Conservation (phyloP, 2,888 invertebrate genomes). For the Cepaea hortensis region DNA sequence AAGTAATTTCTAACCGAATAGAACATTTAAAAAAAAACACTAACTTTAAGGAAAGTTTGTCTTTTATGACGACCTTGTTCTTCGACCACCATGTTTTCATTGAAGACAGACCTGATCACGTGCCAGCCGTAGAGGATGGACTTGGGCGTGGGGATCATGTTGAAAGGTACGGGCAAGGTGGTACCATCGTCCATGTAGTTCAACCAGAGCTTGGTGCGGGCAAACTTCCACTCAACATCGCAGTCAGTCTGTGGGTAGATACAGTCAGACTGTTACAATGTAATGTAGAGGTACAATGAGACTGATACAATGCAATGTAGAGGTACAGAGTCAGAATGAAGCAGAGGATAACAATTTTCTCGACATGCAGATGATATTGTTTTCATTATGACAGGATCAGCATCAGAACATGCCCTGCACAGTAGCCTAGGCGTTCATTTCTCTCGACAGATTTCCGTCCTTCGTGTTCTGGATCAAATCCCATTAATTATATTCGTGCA, state of each 20-base stretch:
- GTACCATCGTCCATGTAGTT: slow-evolving; percentile 84
- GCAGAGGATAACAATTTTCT: not conserved
- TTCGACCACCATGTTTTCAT: slow-evolving; percentile 58
- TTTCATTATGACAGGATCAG: not conserved
- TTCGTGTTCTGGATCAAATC: too few species aligned
- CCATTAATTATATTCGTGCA: too few species aligned
- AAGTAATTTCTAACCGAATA: too few species aligned
- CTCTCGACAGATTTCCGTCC: too few species aligned
- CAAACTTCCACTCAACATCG: slow-evolving; percentile 87
- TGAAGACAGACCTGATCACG: slow-evolving; percentile 55
- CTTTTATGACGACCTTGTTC: slow-evolving; percentile 65
- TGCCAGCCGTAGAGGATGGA: slow-evolving; percentile 70
- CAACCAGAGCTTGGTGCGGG: slow-evolving; percentile 85
- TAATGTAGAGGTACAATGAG: not conserved
- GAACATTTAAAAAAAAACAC: not conserved
- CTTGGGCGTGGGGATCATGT: slow-evolving; percentile 79
- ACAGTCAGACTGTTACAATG: not conserved
- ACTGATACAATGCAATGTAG: not conserved
- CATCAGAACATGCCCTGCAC: too few species aligned
- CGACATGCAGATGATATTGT: not conserved
- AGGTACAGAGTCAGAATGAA: not conserved
- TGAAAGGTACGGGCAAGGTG: slow-evolving; percentile 83
- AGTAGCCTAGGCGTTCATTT: too few species aligned
- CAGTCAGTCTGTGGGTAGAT: slow-evolving; percentile 72
- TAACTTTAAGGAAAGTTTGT: slow-evolving; percentile 75